These are phyloP conservation scores for Amphiprion percula DNA, from an alignment of 2,113 vertebrate genomes.

Conservation along the genomic window DNA sequence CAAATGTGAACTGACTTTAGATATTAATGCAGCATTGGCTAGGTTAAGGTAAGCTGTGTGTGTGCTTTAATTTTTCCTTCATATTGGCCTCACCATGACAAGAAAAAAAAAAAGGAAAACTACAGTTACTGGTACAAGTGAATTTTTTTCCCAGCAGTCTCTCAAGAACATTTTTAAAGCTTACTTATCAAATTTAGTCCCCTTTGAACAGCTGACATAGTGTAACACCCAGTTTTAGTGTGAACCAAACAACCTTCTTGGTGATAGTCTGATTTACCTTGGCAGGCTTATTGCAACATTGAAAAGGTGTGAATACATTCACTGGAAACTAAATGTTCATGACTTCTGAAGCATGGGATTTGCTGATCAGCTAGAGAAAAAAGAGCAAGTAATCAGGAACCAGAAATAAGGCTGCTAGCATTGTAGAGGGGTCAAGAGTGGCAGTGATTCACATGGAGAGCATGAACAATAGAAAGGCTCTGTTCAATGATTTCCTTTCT, in stretches of 20 bases:
- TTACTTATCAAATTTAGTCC: slow-evolving; percentile 1
- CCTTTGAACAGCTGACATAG: not conserved
- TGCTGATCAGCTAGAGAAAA: not conserved
- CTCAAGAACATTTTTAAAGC: not conserved
- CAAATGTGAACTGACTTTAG: too few species aligned
- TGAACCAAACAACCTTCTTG: slow-evolving; percentile 4
- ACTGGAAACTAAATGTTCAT: not conserved
- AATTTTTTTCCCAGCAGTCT: not conserved
- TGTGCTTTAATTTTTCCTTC: too few species aligned
- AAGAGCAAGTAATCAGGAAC: too few species aligned
- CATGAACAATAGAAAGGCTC: too few species aligned
- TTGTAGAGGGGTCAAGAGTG: too few species aligned
- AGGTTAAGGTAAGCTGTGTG: too few species aligned
- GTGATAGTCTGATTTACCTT: not conserved
- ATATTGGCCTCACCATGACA: not conserved
- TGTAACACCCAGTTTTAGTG: not conserved
- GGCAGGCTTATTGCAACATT: not conserved
- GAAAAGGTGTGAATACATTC: not conserved
- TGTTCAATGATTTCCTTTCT: too few species aligned
- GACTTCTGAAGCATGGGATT: not conserved
- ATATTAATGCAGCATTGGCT: too few species aligned
- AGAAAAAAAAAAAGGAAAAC: not conserved
- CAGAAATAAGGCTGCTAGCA: too few species aligned
- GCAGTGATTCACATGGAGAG: too few species aligned
- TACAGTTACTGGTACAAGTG: not conserved